Conservation (phyloP, 2,888 invertebrate genomes). For the Macaria notata region DNA sequence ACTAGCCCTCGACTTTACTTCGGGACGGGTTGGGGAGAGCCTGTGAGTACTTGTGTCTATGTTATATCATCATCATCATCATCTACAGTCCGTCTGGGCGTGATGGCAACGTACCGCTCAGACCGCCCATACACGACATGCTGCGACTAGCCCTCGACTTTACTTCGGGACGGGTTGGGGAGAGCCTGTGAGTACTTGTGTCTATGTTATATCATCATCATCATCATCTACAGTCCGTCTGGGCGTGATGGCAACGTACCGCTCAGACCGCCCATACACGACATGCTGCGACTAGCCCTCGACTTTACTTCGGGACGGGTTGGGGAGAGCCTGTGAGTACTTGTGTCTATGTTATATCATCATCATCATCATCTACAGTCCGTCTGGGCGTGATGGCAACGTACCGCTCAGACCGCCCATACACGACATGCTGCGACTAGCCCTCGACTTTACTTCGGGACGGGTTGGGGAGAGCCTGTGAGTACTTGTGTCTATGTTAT, state of each 20-base stretch:
- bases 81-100: conserved; percentile 85
- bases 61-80: too few relatives aligned
- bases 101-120: conserved; percentile 97
- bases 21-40: conserved; percentile 93
- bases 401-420: conserved; percentile 92
- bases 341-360: too few relatives aligned
- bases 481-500: conserved; percentile 43
- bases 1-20: conserved; percentile 91
- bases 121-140: conserved; percentile 92
- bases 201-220: too few relatives aligned
- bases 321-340: conserved; percentile 89
- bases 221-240: conserved; percentile 73
- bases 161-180: conserved; percentile 92
- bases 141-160: conserved; percentile 90
- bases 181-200: conserved; percentile 85
- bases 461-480: conserved; percentile 93
- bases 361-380: too few relatives aligned
- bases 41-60: conserved; percentile 80
- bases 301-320: conserved; percentile 93
- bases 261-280: conserved; percentile 91
- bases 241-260: conserved; percentile 98
- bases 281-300: conserved; percentile 89
- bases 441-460: conserved; percentile 91
- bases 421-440: conserved; percentile 90
- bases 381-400: conserved; percentile 98